A percentile compares a stretch with the other conserved stretches of the same genome.
These are phyloP conservation scores for Discoglossus pictus DNA, from an alignment of 2,797 vertebrate species.

Conservation along the genomic window DNA sequence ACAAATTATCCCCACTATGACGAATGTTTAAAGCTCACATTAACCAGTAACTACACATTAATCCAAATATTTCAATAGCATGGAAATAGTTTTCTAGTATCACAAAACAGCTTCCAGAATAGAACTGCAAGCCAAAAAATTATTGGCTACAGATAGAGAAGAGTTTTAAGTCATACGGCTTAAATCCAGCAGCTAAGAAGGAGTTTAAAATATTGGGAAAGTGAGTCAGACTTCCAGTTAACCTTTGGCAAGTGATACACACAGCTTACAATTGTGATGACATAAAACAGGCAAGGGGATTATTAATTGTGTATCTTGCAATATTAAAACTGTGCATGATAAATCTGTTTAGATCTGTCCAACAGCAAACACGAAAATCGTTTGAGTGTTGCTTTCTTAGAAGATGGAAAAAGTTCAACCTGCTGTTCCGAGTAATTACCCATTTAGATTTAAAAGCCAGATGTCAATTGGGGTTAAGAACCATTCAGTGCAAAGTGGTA, in stretches of 20 bases:
- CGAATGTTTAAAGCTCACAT: conserved; percentile 28
- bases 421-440: conserved; percentile 21
- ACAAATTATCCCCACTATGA: conserved; percentile 4
- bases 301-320: conserved; percentile 49
- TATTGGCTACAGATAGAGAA: conserved; percentile 32
- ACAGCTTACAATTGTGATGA: conserved; percentile 49
- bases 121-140: conserved; percentile 33
- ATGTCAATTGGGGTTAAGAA: conserved; percentile 6
- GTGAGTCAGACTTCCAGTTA: conserved; percentile 52
- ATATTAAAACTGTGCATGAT: conserved; percentile 47
- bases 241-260: conserved; percentile 46
- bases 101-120: conserved; percentile 38
- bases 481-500: too few relatives aligned
- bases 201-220: conserved; percentile 49
- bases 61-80: conserved; percentile 34
- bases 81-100: conserved; percentile 37
- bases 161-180: conserved; percentile 41
- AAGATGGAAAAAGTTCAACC: conserved; percentile 44
- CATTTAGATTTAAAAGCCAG: conserved; percentile 6
- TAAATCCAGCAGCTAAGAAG: conserved; percentile 42
- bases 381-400: conserved; percentile 30
- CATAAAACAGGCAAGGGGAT: conserved; percentile 51
- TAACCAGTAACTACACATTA: conserved; percentile 9
- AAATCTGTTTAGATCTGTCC: conserved; percentile 35
- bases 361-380: conserved; percentile 42